Base-by-base conservation (phyloP, 2,797 vertebrate genomes). In the Orestias chungarensis region DNA sequence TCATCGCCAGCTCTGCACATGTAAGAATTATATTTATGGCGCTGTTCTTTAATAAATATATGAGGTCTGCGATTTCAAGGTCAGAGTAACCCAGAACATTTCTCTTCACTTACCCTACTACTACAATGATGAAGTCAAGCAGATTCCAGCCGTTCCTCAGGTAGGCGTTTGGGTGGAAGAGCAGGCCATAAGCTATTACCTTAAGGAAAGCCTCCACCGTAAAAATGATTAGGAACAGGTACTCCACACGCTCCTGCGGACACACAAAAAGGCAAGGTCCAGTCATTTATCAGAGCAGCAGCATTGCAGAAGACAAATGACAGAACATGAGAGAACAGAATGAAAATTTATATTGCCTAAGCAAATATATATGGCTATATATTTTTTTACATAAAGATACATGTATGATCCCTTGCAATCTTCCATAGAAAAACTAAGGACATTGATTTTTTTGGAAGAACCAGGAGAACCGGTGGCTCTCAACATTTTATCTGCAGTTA, bases 191-290 rank as follows among this genome's bases (percentile, higher is more conserved):
- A 43, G 98, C 97, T 92, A 99, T 97, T 89, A 99, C 96, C 96
- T 99, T 99, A 90, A 99, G 95, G 94, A 99, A 99, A 77, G 98
- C 97, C 95, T 99, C 98, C 94, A 99, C 97, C 65, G 98, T 99
- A 94, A 99, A 99, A 95, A 99, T 98, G 94, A 99, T 99, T 94
- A 99, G 98, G 94, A 99, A 99, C 90, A 98, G 96, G 94, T 99
- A 99, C 93, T 99, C 98, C 95, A 99, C 98, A 75, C 96, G 96
- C 93, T 99, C 98, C 98, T 99, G 89, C 65, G 82, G 90, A 92
- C 55, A 91, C 68, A 91, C 71, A 91, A 43, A 87, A 76, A 67
- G 66, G 75, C 70, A 52, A 64, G n/a, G 29, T 66, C 50, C 40
- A 57, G 74, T 81, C 40, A 67, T 76, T 78, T 27, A 59, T 68